Percentiles rank a stretch among this genome's conserved stretches.
phyloP scores from a whole-genome alignment of 1,140 invertebrate genomes.

The Episyrphus balteatus region DNA sequence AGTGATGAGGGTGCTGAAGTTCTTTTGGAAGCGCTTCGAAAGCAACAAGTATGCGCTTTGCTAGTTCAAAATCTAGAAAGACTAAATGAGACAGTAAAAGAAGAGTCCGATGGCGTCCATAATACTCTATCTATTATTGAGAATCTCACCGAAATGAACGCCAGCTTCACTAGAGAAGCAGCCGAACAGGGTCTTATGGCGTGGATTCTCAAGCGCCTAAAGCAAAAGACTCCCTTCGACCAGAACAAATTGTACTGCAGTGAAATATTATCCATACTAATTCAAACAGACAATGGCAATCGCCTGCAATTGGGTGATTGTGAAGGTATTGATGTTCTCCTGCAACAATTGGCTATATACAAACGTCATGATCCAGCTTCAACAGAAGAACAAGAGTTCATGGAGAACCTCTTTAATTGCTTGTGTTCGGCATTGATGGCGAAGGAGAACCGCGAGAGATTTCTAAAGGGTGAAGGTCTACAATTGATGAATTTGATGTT shows the following conservation, averaged over 20 bases:
- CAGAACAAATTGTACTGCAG: constrained; percentile 92
- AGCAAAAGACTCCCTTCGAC: constrained; percentile 79
- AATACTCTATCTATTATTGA: constrained; percentile 88
- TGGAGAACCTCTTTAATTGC: constrained; percentile 97
- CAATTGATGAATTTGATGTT: constrained; percentile 95
- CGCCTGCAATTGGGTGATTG: constrained; percentile 74
- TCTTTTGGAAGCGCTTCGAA: constrained; percentile 66
- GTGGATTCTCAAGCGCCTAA: constrained; percentile 85
- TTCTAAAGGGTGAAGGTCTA: constrained; percentile 86
- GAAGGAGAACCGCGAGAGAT: constrained; percentile 77
- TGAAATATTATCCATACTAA: constrained; percentile 90
- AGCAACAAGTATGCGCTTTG: constrained; percentile 83
- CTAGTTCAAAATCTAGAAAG: constrained; percentile 87
- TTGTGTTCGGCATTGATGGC: constrained; percentile 89
- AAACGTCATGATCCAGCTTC: constrained; percentile 87
- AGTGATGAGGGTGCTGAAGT: constrained; percentile 69
- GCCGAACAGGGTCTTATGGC: constrained; percentile 80
- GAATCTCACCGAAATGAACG: constrained; percentile 84
- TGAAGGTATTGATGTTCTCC: constrained; percentile 91
- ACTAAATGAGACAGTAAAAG: constrained; percentile 86
- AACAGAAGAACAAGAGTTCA: constrained; percentile 91
- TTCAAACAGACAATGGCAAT: constrained; percentile 83
- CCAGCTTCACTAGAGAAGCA: constrained; percentile 71
- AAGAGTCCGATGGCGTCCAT: constrained; percentile 93
- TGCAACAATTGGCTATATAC: constrained; percentile 92